phyloP scores from a whole-genome alignment of 2,113 vertebrate species.

The Hemichromis elongatus region DNA sequence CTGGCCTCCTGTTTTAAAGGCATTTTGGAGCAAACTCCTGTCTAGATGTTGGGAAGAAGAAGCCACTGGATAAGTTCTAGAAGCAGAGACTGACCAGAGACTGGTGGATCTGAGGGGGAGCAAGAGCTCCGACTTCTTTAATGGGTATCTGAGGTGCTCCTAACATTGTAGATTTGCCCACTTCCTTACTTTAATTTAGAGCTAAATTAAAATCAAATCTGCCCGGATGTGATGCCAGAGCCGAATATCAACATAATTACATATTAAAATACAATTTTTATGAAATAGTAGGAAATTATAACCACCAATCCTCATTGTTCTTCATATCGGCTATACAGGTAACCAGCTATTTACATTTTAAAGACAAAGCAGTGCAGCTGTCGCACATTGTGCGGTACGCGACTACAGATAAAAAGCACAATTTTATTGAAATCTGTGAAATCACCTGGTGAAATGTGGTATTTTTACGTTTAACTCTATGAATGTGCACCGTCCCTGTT shows the following conservation, averaged over 20 bases:
- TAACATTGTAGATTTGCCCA: background rate
- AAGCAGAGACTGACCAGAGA: background rate
- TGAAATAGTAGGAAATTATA: fast-evolving
- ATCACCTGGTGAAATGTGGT: background rate
- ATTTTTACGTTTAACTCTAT: background rate
- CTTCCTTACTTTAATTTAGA: background rate
- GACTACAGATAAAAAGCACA: background rate
- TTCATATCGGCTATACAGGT: fast-evolving
- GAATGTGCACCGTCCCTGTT: background rate
- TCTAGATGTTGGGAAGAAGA: background rate
- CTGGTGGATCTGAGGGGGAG: background rate
- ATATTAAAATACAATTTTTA: background rate
- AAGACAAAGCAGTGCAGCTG: background rate
- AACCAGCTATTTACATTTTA: background rate
- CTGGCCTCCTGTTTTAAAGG: background rate
- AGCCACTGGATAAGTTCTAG: background rate
- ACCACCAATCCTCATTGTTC: background rate
- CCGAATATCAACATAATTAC: background rate
- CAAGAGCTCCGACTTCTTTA: background rate
- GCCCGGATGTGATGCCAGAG: background rate
- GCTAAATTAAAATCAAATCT: background rate
- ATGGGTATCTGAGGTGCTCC: background rate
- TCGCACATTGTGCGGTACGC: fast-evolving
- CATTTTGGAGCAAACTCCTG: background rate
- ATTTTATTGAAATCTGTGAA: background rate